Conservation (phyloP, 2,113 vertebrate genomes). For the Pterophyllum scalare region DNA sequence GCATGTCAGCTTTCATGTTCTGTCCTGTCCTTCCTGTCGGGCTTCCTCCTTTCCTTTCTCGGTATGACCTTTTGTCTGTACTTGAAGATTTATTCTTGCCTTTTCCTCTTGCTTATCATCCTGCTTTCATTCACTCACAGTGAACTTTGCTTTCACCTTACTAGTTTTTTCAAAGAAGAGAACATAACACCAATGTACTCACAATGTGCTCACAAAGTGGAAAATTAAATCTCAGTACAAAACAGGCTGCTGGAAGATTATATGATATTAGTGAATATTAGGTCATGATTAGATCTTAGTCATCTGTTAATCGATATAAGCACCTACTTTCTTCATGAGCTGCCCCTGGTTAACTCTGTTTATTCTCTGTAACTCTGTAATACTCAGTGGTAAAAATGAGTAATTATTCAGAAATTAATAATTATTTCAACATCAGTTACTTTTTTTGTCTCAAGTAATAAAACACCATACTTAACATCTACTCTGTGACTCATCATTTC, state of each 20-base stretch:
- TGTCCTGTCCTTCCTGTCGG: neutral
- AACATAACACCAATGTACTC: neutral
- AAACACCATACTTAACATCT: neutral
- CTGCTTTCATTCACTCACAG: neutral
- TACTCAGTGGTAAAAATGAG: neutral
- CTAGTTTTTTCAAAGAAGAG: neutral
- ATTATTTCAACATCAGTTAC: neutral
- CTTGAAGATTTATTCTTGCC: slow-evolving; percentile 3
- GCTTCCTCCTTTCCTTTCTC: slow-evolving; percentile 7
- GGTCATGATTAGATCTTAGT: neutral
- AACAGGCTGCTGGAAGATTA: neutral
- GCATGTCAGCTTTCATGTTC: neutral
- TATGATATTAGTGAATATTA: neutral
- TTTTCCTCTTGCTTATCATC: neutral
- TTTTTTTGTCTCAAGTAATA: neutral
- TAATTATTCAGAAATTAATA: neutral
- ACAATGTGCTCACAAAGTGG: neutral
- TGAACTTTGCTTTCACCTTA: neutral
- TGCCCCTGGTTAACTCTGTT: neutral
- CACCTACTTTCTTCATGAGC: neutral
- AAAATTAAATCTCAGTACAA: neutral
- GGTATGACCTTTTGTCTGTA: neutral
- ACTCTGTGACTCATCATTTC: neutral
- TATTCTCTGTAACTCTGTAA: too few species aligned
- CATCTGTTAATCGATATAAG: neutral